These are phyloP conservation scores for Melanogrammus aeglefinus DNA, from an alignment of 2,797 vertebrate species.

Conservation along the genomic window DNA sequence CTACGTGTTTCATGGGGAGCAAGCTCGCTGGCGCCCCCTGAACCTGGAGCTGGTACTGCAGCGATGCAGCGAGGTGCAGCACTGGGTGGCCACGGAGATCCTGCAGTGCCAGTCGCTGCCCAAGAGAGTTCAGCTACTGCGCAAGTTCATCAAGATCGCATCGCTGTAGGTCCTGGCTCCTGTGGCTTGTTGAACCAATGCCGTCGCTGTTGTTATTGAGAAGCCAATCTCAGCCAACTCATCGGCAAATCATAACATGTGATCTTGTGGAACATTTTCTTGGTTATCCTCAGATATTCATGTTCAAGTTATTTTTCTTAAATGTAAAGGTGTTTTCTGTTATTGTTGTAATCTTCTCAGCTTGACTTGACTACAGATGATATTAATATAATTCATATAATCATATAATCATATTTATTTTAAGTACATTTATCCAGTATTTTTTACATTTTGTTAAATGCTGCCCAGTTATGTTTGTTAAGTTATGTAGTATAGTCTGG, in stretches of 20 bases:
- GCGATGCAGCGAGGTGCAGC: conserved; percentile 93
- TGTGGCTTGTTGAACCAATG: not conserved
- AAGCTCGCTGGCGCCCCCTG: conserved; percentile 89
- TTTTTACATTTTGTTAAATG: not conserved
- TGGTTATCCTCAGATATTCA: not conserved
- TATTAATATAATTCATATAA: not conserved
- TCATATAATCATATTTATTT: not conserved
- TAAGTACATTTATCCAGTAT: not conserved
- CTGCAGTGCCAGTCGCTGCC: conserved; percentile 89
- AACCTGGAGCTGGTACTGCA: conserved; percentile 95
- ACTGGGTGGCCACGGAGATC: conserved; percentile 95
- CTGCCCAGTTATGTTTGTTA: not conserved
- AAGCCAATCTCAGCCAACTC: not conserved
- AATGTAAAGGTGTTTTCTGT: not conserved
- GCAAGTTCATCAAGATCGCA: conserved; percentile 95
- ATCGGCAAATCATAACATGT: not conserved
- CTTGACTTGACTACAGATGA: not conserved
- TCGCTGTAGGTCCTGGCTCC: conserved; percentile 80
- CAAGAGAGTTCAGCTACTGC: conserved; percentile 88
- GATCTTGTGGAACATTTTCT: not conserved
- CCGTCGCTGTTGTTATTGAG: not conserved
- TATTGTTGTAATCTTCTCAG: not conserved
- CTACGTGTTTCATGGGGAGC: conserved; percentile 92
- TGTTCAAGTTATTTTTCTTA: not conserved
- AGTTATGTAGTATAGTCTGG: not conserved